Evolutionary conservation across 1,140 invertebrate species (phyloP).

Genomic region (Ostrea edulis): DNA sequence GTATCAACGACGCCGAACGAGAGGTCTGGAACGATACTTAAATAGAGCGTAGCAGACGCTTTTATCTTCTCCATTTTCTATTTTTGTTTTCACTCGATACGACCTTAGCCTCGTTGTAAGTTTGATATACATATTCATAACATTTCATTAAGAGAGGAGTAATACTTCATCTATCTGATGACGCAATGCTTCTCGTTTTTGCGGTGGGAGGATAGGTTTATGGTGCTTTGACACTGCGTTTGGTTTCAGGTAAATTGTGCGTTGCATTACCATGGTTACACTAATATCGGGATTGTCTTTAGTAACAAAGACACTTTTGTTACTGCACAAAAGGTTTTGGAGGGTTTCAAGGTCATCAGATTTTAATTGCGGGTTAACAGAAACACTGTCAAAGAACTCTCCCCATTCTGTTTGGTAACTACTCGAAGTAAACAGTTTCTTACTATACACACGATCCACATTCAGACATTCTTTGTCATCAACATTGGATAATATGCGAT

Average conservation of each 20-base stretch:
- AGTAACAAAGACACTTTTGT: slow-evolving; percentile 49
- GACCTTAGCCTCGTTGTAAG: too few species aligned
- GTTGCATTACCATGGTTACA: slow-evolving; percentile 38
- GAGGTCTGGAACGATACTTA: too few species aligned
- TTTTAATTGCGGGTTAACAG: slow-evolving; percentile 27
- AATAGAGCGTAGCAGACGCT: too few species aligned
- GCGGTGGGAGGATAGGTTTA: slow-evolving; percentile 37
- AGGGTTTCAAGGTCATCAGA: neutral
- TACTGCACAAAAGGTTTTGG: slow-evolving; percentile 12
- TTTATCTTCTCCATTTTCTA: too few species aligned
- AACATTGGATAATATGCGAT: neutral
- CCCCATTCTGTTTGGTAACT: too few species aligned
- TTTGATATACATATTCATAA: too few species aligned
- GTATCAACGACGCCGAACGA: too few species aligned
- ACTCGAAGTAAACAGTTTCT: too few species aligned
- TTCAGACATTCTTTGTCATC: neutral
- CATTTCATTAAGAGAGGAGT: too few species aligned
- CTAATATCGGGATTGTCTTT: too few species aligned
- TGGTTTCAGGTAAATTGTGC: slow-evolving; percentile 45
- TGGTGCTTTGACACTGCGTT: slow-evolving; percentile 40
- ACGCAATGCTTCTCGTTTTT: slow-evolving; percentile 43
- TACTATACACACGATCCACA: neutral
- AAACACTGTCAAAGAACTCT: slow-evolving; percentile 41
- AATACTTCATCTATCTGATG: slow-evolving; percentile 50
- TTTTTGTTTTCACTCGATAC: too few species aligned